Evolutionary conservation across 2,113 vertebrate genomes (phyloP), one percentile per base, ranked within the genome.

Genomic region (Macrotis lagotis): DNA sequence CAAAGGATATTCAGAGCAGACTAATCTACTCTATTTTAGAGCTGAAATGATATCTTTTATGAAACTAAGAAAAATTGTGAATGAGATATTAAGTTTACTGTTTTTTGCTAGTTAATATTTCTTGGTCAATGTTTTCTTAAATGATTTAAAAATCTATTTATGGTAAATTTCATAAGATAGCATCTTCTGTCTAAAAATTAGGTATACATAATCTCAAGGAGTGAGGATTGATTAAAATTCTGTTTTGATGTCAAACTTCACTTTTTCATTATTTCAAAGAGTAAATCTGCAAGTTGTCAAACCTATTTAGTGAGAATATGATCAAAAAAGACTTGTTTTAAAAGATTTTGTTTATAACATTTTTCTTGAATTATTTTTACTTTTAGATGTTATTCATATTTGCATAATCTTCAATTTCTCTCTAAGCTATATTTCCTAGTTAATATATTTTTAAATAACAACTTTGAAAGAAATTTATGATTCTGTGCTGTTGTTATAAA

Each of bases 401-500:
- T 0, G 3, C 74, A 55, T n/a, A 51, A 51, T 50, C 88, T 93
- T 92, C 3, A 90, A 96, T 19, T 26, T 7, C 0, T 8, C 88
- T 12, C 50, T 91, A 0, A 25, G 9, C 95, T 93, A 44, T 66
- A 51, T 91, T 91, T 96, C n/a, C 6, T 47, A 91, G 59, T 48
- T 91, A 28, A 22, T 51, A 44, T 89, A 90, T 93, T 49, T 47
- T 0, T 37, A 89, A 6, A 2, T 92, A 14, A 16, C 12, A 91
- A 1, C n/a, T 0, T 92, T 50, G 48, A 93, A 94, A 95, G 48
- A 0, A 55, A 25, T 1, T 19, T 74, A 2, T 74, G 25, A 91
- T n/a, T 95, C 0, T 26, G 3, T 96, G 95, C 91, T 95, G 3
- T 89, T 91, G 48, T 1, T 88, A 4, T 92, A 93, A 95, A 94